Evolutionary conservation across 92 coral and sea anemone species (phyloP).

Genomic region (Anthopleura xanthogrammica): DNA sequence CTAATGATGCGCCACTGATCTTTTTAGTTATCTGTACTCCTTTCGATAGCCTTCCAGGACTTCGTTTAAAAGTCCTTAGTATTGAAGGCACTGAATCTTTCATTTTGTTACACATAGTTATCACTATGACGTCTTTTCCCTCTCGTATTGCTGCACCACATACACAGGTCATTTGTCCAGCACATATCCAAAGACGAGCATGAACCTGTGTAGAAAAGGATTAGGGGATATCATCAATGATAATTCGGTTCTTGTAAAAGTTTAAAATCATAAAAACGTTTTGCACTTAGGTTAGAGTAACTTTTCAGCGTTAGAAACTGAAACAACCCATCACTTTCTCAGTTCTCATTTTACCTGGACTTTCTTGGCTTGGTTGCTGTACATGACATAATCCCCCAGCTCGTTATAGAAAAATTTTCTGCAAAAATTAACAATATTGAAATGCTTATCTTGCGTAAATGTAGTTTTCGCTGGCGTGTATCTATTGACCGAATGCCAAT

Average conservation of each 20-base stretch:
- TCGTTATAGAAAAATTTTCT: not conserved
- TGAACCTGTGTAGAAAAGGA: conserved; percentile 8
- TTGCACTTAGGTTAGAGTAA: no score
- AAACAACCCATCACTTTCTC: no score
- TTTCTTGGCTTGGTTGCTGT: not conserved
- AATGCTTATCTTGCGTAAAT: no score
- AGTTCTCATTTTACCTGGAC: not conserved
- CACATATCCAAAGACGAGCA: conserved; percentile 23
- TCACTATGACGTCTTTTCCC: conserved; percentile 23
- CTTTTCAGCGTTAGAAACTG: no score
- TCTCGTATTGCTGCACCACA: conserved; percentile 56
- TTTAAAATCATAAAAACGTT: no score
- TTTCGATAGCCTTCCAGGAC: conserved; percentile 14
- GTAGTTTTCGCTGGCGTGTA: no score
- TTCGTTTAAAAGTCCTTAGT: conserved; percentile 4
- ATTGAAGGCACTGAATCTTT: no score
- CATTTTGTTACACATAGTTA: no score
- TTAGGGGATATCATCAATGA: not conserved
- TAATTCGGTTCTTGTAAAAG: no score
- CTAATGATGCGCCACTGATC: not conserved
- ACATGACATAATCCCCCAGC: not conserved
- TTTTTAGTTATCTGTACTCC: conserved; percentile 12
- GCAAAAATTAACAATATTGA: not conserved
- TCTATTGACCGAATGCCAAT: no score
- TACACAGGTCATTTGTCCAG: conserved; percentile 29